phyloP scores from a whole-genome alignment of 2,797 vertebrate genomes.

The Mus caroli region DNA sequence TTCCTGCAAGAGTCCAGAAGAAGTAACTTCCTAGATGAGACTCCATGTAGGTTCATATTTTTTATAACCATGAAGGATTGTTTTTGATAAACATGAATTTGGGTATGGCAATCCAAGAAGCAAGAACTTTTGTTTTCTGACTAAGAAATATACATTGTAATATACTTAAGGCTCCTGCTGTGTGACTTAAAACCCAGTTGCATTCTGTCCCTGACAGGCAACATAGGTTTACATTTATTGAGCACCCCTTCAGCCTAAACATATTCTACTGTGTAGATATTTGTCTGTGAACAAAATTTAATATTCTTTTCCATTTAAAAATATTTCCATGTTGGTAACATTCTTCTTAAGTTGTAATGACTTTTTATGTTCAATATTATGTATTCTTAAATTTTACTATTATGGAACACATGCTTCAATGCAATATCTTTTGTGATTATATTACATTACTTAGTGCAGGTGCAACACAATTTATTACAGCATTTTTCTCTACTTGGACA shows the following conservation, averaged over 20 bases:
- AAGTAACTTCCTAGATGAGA: not conserved
- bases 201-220: conserved; percentile 37
- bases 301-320: not conserved
- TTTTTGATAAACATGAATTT: conserved; percentile 11
- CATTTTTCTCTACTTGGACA: conserved; percentile 29
- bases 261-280: not conserved
- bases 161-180: not conserved
- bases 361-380: not conserved
- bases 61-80: conserved; percentile 15
- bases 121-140: not conserved
- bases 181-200: not conserved
- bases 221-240: not conserved
- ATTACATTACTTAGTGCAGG: conserved; percentile 31
- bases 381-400: conserved; percentile 30
- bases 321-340: not conserved
- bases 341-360: not conserved
- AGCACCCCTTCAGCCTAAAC: not conserved
- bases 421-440: not conserved
- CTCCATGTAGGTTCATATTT: not conserved
- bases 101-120: not conserved
- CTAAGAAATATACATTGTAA: conserved; percentile 26
- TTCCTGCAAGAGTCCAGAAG: not conserved
- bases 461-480: conserved; percentile 28
- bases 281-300: conserved; percentile 49
- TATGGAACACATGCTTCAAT: not conserved